phyloP scores from a whole-genome alignment of 2,113 vertebrate genomes.

The Galemys pyrenaicus region DNA sequence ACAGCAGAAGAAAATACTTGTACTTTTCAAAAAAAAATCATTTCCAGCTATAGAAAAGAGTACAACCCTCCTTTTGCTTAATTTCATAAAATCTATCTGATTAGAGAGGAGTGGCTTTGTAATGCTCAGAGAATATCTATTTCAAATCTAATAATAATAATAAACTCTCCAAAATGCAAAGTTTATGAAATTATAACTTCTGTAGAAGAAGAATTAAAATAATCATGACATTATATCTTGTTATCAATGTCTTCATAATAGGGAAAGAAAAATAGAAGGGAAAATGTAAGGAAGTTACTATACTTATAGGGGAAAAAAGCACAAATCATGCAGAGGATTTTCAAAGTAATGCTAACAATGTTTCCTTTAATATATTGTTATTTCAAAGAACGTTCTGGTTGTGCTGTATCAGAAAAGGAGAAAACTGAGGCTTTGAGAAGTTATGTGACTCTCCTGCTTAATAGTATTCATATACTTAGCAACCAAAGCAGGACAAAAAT shows the following conservation, averaged over 20 bases:
- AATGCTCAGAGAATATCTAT: conserved; percentile 73
- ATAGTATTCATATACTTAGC: neutral
- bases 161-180: conserved; percentile 75
- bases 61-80: conserved; percentile 70
- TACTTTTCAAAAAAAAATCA: conserved; percentile 80
- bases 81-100: conserved; percentile 74
- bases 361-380: neutral
- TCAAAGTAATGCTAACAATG: neutral
- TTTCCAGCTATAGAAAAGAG: conserved; percentile 77
- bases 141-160: conserved; percentile 72
- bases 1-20: conserved; percentile 74
- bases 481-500: neutral
- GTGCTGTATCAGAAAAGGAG: neutral
- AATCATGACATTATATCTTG: conserved; percentile 66
- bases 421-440: neutral
- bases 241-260: conserved; percentile 81
- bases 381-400: neutral
- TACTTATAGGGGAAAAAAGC: conserved; percentile 63
- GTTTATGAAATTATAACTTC: conserved; percentile 72
- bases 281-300: conserved; percentile 49
- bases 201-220: conserved; percentile 68
- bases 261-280: conserved; percentile 66
- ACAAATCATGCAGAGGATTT: conserved; percentile 20
- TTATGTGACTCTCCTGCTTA: neutral
- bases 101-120: conserved; percentile 69